Evolutionary conservation across 2,888 invertebrate genomes (phyloP).

Genomic region (Lepidonotus clava): DNA sequence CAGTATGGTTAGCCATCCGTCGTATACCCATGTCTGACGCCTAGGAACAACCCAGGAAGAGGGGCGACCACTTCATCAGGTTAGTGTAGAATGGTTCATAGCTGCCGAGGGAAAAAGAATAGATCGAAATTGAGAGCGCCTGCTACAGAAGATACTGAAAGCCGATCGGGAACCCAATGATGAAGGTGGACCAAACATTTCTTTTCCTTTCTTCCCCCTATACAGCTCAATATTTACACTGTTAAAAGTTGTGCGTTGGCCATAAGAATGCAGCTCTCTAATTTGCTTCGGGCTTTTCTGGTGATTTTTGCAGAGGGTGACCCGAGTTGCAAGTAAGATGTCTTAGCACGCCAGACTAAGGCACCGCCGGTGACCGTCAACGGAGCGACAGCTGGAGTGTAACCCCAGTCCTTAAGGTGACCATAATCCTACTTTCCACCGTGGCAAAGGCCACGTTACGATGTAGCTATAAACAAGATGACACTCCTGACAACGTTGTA

Average conservation of each 20-base stretch:
- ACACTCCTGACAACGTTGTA: neutral
- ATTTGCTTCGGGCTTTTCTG: slow-evolving; percentile 14
- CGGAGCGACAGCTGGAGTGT: neutral
- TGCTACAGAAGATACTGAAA: neutral
- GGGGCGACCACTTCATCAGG: neutral
- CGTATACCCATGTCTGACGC: neutral
- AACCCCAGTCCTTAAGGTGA: slow-evolving; percentile 14
- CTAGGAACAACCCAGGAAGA: neutral
- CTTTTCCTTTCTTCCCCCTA: slow-evolving; percentile 20
- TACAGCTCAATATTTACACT: neutral
- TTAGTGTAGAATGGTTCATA: slow-evolving; percentile 41
- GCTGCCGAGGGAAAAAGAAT: neutral
- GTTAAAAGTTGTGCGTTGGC: neutral
- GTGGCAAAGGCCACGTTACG: neutral
- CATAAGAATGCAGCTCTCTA: neutral
- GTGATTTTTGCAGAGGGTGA: slow-evolving; percentile 23
- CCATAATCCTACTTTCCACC: neutral
- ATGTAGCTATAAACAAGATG: neutral
- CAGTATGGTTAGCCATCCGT: neutral
- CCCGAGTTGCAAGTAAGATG: neutral
- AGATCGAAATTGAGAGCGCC: neutral
- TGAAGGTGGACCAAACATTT: slow-evolving; percentile 41
- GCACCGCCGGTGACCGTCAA: neutral
- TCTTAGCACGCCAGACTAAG: neutral
- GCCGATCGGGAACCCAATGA: neutral